A percentile compares a stretch with the other conserved stretches of the same genome.
Conservation (phyloP, 2,888 invertebrate genomes). For the Miltochrista miniata region DNA sequence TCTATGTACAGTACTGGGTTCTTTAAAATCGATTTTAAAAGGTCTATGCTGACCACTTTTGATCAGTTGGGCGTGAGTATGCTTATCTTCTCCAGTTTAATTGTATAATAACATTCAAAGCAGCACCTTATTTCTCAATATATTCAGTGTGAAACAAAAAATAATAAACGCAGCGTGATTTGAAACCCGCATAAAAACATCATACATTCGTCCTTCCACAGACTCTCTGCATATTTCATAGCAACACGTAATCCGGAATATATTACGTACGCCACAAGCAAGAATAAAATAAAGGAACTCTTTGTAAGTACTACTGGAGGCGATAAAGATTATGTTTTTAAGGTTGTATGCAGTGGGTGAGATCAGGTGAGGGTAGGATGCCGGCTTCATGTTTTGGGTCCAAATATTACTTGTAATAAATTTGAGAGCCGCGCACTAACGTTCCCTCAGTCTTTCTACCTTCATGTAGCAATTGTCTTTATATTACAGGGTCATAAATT, state of each 20-base stretch:
- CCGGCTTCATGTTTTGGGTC: constrained; percentile 43
- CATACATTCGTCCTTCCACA: constrained; percentile 36
- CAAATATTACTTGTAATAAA: constrained; percentile 75
- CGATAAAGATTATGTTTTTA: constrained; percentile 73
- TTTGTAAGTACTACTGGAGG: constrained; percentile 51
- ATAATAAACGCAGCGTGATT: constrained; percentile 35
- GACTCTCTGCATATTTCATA: constrained; percentile 55
- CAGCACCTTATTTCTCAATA: constrained; percentile 7
- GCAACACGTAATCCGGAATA: constrained; percentile 50
- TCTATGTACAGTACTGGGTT: no score
- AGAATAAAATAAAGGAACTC: constrained; percentile 63
- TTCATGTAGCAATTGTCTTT: constrained; percentile 68
- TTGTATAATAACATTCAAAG: constrained; percentile 13
- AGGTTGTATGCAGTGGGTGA: constrained; percentile 41
- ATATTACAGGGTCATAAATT: constrained; percentile 76
- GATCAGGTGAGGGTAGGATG: constrained; percentile 47
- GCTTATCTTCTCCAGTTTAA: constrained; percentile 15
- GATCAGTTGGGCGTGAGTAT: constrained; percentile 46
- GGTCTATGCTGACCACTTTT: no score
- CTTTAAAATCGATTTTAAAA: no score
- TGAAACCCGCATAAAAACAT: constrained; percentile 40
- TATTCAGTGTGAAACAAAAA: constrained; percentile 34
- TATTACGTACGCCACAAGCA: constrained; percentile 49
- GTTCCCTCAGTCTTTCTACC: constrained; percentile 63
- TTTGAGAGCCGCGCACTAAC: constrained; percentile 59